Percentiles rank a stretch among this genome's conserved stretches.
phyloP scores from a whole-genome alignment of 1,140 invertebrate genomes.

The Campoletis sonorensis region DNA sequence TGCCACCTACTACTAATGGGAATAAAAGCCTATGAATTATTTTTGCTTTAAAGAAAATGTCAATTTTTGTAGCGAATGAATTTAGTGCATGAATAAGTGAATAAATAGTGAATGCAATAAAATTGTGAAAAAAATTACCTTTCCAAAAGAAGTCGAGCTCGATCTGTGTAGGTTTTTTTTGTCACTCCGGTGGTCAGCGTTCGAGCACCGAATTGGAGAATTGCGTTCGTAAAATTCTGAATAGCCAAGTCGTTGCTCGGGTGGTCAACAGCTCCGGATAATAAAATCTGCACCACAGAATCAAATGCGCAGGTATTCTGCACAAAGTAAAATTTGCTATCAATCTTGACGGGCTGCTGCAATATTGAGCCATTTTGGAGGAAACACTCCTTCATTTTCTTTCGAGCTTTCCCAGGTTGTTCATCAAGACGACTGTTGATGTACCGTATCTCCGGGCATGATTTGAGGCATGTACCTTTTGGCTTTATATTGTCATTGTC shows the following conservation, averaged over 20 bases:
- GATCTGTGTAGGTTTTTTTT: neutral
- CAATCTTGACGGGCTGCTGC: neutral
- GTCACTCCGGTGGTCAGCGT: neutral
- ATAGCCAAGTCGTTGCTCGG: neutral
- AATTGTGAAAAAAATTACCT: neutral
- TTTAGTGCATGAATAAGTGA: too few species aligned
- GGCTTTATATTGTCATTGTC: neutral
- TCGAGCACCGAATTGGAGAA: neutral
- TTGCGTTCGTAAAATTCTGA: neutral
- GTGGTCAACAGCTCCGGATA: neutral
- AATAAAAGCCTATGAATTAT: neutral
- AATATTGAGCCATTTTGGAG: neutral
- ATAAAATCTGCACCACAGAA: neutral
- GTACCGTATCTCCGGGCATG: neutral
- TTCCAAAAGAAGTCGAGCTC: neutral
- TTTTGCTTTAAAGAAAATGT: too few species aligned
- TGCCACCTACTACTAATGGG: too few species aligned
- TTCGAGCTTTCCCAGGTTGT: neutral
- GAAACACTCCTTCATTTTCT: neutral
- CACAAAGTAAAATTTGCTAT: neutral
- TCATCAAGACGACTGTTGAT: neutral
- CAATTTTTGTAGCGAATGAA: too few species aligned
- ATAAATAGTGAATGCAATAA: too few species aligned
- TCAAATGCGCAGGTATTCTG: neutral
- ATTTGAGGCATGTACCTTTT: neutral